Percentiles rank a stretch among this genome's conserved stretches.
Conservation (phyloP, 2,797 vertebrate genomes). For the Spinibarbus caldwelli region DNA sequence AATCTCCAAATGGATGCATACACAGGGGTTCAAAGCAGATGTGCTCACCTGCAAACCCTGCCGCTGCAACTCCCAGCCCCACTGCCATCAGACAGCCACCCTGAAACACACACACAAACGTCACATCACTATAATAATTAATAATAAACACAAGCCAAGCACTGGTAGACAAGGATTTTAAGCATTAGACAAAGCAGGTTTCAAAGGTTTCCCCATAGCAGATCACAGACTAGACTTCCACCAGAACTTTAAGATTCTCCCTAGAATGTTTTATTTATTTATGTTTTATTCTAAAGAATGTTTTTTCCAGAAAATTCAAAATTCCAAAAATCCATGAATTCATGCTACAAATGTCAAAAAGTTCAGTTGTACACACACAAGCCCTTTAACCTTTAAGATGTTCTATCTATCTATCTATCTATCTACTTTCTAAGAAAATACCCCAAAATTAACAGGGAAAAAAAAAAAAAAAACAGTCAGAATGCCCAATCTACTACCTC, state of each 20-base stretch:
- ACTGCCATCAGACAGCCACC: constrained; percentile 84
- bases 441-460: neutral
- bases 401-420: neutral
- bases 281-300: neutral
- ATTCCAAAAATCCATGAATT: too few species aligned
- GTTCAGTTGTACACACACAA: neutral
- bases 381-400: neutral
- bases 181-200: neutral
- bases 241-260: neutral
- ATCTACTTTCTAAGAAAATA: neutral
- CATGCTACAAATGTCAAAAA: neutral
- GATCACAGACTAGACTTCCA: neutral
- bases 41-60: constrained; percentile 87
- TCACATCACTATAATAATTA: neutral
- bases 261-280: neutral
- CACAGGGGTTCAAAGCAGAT: neutral
- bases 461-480: neutral
- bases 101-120: constrained; percentile 67
- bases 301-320: neutral
- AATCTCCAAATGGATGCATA: neutral
- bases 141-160: neutral
- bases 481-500: neutral
- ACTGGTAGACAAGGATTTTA: neutral
- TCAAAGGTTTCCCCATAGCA: neutral
- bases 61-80: constrained; percentile 87